These are phyloP conservation scores for Holothuria leucospilota DNA, from an alignment of 53 echinoderm and acorn worm genomes.

Conservation along the genomic window DNA sequence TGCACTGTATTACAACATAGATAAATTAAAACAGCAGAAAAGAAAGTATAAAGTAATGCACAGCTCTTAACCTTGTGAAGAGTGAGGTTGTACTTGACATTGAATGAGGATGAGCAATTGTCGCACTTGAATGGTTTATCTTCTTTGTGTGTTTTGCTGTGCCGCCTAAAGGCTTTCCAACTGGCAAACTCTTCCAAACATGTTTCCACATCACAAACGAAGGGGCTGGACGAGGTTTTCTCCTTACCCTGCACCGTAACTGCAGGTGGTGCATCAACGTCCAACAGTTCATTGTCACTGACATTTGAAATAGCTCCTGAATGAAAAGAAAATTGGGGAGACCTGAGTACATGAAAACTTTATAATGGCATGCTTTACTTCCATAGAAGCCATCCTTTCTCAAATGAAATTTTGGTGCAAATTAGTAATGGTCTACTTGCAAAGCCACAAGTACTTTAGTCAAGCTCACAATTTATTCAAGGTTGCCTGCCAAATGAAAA, in stretches of 20 bases:
- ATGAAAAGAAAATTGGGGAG: slow-evolving; percentile 63
- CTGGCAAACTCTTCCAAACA: slow-evolving; percentile 76
- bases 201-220: slow-evolving; percentile 75
- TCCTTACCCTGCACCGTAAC: background rate
- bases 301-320: slow-evolving; percentile 37
- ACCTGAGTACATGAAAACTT: slow-evolving; percentile 75
- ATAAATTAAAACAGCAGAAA: background rate
- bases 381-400: slow-evolving; percentile 81
- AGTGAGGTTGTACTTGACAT: slow-evolving; percentile 92
- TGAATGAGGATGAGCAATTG: slow-evolving; percentile 80
- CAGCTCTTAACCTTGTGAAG: slow-evolving; percentile 79
- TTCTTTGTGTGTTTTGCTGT: slow-evolving; percentile 76
- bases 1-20: too few relatives aligned
- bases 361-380: slow-evolving; percentile 68
- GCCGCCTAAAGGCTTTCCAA: slow-evolving; percentile 74
- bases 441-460: slow-evolving; percentile 74
- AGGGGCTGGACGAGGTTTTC: slow-evolving; percentile 50
- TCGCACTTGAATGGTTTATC: slow-evolving; percentile 93
- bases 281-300: slow-evolving; percentile 12
- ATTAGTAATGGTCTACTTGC: slow-evolving; percentile 6
- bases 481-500: slow-evolving; percentile 29
- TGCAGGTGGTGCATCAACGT: slow-evolving; percentile 21
- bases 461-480: slow-evolving; percentile 68
- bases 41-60: background rate
- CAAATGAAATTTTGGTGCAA: slow-evolving; percentile 14